phyloP scores from a whole-genome alignment of 1,140 invertebrate genomes.

The Solenopsis fugax region DNA sequence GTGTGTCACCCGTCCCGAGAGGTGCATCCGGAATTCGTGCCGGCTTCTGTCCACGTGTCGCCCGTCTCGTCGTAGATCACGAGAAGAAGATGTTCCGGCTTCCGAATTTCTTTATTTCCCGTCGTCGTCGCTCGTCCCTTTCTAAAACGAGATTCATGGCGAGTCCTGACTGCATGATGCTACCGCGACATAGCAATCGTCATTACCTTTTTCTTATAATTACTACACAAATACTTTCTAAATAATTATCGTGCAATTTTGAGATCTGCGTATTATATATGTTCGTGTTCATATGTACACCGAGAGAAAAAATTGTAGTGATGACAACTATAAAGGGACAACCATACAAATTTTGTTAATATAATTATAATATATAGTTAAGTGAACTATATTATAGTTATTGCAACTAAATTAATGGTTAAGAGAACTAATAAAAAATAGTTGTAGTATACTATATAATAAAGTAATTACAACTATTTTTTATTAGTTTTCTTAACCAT shows the following conservation, averaged over 20 bases:
- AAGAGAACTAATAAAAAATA: no score
- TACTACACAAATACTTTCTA: not conserved
- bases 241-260: not conserved
- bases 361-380: no score
- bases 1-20: conserved; percentile 78
- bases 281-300: no score
- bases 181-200: not conserved
- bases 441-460: no score
- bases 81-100: conserved; percentile 43
- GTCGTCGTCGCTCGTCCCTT: conserved; percentile 1
- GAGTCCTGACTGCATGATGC: not conserved
- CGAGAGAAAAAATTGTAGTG: no score
- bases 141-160: not conserved
- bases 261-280: not conserved
- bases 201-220: not conserved
- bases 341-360: no score
- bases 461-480: no score
- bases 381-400: no score
- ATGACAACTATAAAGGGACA: no score
- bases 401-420: no score
- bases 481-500: no score
- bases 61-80: conserved; percentile 45
- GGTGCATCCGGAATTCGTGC: conserved; percentile 80
- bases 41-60: conserved; percentile 78
- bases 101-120: conserved; percentile 42